phyloP scores from a whole-genome alignment of 1,140 invertebrate genomes.

The Neelides sp. region DNA sequence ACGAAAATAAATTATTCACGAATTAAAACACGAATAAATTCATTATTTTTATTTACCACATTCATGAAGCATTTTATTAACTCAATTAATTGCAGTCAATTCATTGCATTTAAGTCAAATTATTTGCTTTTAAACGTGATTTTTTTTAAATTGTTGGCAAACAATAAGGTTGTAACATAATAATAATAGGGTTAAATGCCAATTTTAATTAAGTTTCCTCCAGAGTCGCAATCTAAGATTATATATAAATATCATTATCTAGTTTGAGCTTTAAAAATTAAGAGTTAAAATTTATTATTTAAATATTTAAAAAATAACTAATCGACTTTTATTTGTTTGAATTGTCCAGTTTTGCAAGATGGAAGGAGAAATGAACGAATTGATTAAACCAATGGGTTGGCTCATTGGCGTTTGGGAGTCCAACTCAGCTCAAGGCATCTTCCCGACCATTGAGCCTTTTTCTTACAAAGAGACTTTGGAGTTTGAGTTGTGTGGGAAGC shows the following conservation, averaged over 20 bases:
- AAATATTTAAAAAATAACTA: background rate
- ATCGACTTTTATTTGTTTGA: background rate
- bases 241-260: background rate
- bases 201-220: background rate
- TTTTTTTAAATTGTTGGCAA: background rate
- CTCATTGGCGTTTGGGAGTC: slow-evolving; percentile 49
- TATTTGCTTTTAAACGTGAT: too few species aligned
- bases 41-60: background rate
- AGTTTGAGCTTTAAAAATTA: background rate
- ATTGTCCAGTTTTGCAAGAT: slow-evolving; percentile 19
- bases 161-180: background rate
- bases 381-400: slow-evolving; percentile 44
- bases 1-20: too few species aligned
- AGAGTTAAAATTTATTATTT: background rate
- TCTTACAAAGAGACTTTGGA: slow-evolving; percentile 47
- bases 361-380: slow-evolving; percentile 33
- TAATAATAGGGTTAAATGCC: background rate
- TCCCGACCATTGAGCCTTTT: slow-evolving; percentile 48
- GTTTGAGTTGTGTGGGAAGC: slow-evolving; percentile 48
- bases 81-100: background rate
- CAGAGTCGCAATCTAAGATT: background rate
- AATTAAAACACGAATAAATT: too few species aligned
- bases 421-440: slow-evolving; percentile 41
- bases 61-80: background rate
- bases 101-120: too few species aligned